Percentiles rank a stretch among this genome's conserved stretches.
Evolutionary conservation across 2,113 vertebrate genomes (phyloP).

Genomic region (Glaucomys volans): DNA sequence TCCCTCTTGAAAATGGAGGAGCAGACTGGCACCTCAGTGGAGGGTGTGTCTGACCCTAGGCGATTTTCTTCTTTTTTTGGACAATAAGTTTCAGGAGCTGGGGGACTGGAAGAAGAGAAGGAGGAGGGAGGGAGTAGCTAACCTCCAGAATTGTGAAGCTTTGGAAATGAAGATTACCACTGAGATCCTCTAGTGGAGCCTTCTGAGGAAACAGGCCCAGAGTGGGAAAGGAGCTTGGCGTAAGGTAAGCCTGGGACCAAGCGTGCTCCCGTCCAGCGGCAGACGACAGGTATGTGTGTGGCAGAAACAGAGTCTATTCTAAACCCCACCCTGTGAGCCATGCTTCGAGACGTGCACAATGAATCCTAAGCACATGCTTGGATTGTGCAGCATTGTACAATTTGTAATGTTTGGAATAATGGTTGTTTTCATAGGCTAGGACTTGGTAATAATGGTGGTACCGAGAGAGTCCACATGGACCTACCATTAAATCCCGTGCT

Average conservation of each 20-base stretch:
- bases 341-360: neutral
- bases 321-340: neutral
- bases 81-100: neutral
- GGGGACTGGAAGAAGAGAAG: accelerated
- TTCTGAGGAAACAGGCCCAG: neutral
- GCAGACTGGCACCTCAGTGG: accelerated
- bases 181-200: neutral
- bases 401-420: neutral
- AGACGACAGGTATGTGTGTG: accelerated
- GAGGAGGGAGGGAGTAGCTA: neutral
- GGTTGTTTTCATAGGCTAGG: neutral
- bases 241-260: neutral
- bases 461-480: neutral
- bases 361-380: no score
- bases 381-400: accelerated
- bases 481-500: neutral
- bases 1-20: neutral
- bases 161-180: neutral
- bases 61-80: neutral
- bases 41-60: neutral
- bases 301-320: accelerated
- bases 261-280: accelerated
- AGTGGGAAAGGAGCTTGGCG: neutral
- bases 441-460: neutral
- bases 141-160: no score